phyloP scores from a whole-genome alignment of 2,888 invertebrate species.

The Tiphia femorata region DNA sequence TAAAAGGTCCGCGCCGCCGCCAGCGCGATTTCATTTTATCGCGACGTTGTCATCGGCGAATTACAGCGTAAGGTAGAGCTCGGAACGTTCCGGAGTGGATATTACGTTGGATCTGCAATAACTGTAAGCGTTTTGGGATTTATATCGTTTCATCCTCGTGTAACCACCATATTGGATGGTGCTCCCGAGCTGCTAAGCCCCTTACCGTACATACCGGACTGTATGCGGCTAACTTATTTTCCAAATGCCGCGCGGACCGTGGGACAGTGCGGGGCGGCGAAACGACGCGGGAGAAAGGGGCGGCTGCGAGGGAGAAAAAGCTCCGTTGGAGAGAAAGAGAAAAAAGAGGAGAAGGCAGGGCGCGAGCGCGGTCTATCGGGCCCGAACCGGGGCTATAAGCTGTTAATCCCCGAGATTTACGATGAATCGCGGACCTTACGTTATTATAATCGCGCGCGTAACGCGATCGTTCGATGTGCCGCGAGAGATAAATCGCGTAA shows the following conservation, averaged over 20 bases:
- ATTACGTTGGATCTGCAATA: slow-evolving; percentile 46
- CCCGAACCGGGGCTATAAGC: too few species aligned
- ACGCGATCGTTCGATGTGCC: too few species aligned
- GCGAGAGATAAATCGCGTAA: too few species aligned
- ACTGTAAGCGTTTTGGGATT: slow-evolving; percentile 50
- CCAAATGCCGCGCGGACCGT: slow-evolving; percentile 15
- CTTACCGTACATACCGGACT: slow-evolving; percentile 24
- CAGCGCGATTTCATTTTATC: slow-evolving; percentile 46
- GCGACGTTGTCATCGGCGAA: slow-evolving; percentile 43
- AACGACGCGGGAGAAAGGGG: too few species aligned
- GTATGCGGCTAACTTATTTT: slow-evolving; percentile 34
- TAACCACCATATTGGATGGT: slow-evolving; percentile 41
- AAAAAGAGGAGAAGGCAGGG: too few species aligned
- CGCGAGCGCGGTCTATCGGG: too few species aligned
- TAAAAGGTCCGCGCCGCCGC: too few species aligned
- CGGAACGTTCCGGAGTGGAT: slow-evolving; percentile 37
- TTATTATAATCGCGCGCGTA: not conserved
- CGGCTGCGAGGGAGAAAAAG: too few species aligned
- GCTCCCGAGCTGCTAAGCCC: slow-evolving; percentile 36
- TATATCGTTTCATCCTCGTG: slow-evolving; percentile 45
- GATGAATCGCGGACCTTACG: not conserved
- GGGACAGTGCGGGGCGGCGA: too few species aligned
- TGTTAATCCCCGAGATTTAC: not conserved
- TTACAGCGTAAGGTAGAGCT: slow-evolving; percentile 44
- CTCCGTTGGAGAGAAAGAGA: too few species aligned